Evolutionary conservation across 1,140 invertebrate genomes (phyloP), one percentile per base, ranked within the genome.

Genomic region (Heterodera carotae): DNA sequence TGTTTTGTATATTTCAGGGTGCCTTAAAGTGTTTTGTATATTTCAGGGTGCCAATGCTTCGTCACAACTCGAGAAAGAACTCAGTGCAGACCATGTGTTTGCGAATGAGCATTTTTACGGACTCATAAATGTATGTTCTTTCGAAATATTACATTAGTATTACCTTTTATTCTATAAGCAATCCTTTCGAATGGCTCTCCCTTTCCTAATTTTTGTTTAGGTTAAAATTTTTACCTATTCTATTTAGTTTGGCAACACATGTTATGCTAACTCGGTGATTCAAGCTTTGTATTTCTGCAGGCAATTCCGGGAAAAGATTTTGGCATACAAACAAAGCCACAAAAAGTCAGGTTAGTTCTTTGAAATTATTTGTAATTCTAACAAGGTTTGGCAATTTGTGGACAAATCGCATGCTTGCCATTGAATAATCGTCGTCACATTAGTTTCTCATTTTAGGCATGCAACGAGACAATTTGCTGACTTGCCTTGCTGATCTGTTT

Each of bases 251-350:
- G 97, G 97, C 74, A 99, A 99, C 90, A 99, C 97, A 12, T 99
- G 97, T 89, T 99, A 99, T 88, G 97, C 95, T 88, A 99, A 99
- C 90, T 98, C 96, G 59, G 97, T 99, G 73, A 90, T 99, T 74
- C 97, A 99, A 92, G 97, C 97, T 27, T 90, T 99, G 73, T 99
- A 98, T 88, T 99, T 99, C 89, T 99, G 97, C 89, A 93, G 95
- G 87, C 96, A 96, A 79, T 99, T 99, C 88, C 91, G 97, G 88
- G 96, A 99, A 85, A 97, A 95, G 90, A 96, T 99, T 34, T 90
- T 99, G 69, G 95, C 97, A 88, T 99, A 99, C 88, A 98, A 98
- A 81, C 89, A 82, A 59, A 79, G 75, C 10, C 69, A 78, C 25
- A 84, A 82, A 73, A 86, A 85, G 78, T 79, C 82, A 22, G 81